phyloP scores from a whole-genome alignment of 1,140 invertebrate species.

The Drosophila santomea region DNA sequence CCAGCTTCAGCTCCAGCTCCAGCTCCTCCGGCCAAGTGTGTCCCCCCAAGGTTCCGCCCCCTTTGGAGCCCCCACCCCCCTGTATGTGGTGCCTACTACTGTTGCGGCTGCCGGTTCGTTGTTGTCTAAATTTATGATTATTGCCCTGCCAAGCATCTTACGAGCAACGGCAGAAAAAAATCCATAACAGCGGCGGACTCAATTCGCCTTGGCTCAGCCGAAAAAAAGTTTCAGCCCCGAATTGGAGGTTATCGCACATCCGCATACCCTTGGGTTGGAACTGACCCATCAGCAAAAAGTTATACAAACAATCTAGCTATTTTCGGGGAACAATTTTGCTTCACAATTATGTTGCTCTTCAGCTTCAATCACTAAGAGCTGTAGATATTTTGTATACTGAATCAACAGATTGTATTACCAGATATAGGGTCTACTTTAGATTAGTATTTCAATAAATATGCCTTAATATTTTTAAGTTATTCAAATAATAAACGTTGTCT shows the following conservation, averaged over 20 bases:
- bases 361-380: neutral
- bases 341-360: neutral
- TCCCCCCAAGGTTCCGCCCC: slow-evolving; percentile 35
- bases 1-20: neutral
- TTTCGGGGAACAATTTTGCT: neutral
- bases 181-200: slow-evolving; percentile 61
- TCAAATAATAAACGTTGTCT: no score
- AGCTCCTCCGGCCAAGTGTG: slow-evolving; percentile 16
- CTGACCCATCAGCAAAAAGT: neutral
- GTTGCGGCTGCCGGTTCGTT: slow-evolving; percentile 77
- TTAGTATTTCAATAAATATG: no score
- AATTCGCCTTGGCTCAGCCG: slow-evolving; percentile 73
- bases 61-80: neutral
- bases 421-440: no score
- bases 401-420: no score
- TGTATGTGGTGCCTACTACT: slow-evolving; percentile 65
- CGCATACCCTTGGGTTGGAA: slow-evolving; percentile 6
- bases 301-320: slow-evolving; percentile 4
- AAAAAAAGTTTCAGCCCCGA: slow-evolving; percentile 42
- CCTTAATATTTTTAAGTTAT: no score
- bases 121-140: slow-evolving; percentile 83
- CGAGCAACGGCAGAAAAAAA: slow-evolving; percentile 58
- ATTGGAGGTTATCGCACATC: neutral
- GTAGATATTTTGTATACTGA: no score
- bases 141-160: slow-evolving; percentile 82